Base-by-base conservation (phyloP, 2,888 invertebrate species). In the Scaptomyza caliginosa region DNA sequence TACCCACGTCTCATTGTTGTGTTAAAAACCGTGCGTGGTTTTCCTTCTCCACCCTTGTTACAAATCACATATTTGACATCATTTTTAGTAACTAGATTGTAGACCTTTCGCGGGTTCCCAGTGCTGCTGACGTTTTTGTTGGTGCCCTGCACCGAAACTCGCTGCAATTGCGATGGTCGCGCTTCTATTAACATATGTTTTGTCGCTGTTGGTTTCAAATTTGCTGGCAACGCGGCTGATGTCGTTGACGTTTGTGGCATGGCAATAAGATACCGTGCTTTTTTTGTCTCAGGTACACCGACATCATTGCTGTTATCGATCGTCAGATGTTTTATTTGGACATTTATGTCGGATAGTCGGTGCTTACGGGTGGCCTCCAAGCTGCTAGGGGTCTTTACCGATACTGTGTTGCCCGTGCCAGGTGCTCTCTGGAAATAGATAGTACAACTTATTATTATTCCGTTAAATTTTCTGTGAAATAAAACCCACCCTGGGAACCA, bases 281-380 rank as follows among this genome's bases (percentile, higher is more conserved):
- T 80, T 42, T 89, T 89, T 0, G 70, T 64, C 11, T 89, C 89
- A 0, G 86, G 76, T 17, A 36, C 64, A 4, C 24, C 64, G 2
- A 42, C n/a, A 6, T 84, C 82, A 43, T 60, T 71, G 26, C 13
- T 56, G 4, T 54, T 52, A 6, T 65, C 63, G 8, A 46, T 59
- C 0, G 77, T 58, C 38, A 88, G 55, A n/a, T 81, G 70, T 45
- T 85, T 84, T 11, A 90, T 75, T 69, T 90, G 82, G 2, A 85
- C 64, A 54, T 90, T 90, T 36, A 88, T 86, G 77, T 90, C 88
- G 1, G 87, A 82, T 2, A 90, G 76, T 43, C 89, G 86, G 57
- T 88, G 89, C 57, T 89, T 86, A 0, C 75, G 85, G 10, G 69
- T 16, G 7, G 46, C 30, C 4, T 84, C 81, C 52, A 57, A 57